Conservation (phyloP, 1,140 invertebrate genomes). For the Oedothorax gibbosus region DNA sequence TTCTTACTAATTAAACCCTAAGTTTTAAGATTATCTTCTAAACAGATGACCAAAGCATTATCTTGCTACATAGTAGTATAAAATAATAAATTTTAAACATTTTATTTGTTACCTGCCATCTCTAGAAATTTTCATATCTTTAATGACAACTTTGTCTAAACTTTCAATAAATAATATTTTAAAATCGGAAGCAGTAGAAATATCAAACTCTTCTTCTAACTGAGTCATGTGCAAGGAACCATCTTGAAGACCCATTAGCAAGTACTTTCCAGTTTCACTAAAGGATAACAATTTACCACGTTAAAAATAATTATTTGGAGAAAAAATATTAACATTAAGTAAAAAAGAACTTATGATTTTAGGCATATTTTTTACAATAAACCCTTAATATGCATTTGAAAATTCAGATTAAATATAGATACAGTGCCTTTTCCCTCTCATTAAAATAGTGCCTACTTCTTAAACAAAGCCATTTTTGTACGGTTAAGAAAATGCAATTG, state of each 20-base stretch:
- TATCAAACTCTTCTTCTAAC: conserved; percentile 68
- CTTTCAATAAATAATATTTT: conserved; percentile 7
- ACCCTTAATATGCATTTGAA: no score
- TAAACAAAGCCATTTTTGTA: no score
- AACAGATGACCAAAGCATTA: background rate
- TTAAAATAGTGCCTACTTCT: no score
- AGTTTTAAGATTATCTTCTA: background rate
- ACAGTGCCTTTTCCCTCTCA: no score
- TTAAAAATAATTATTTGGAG: background rate
- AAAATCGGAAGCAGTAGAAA: conserved; percentile 26
- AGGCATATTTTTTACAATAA: no score
- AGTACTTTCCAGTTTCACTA: conserved; percentile 73
- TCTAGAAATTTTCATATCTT: conserved; percentile 18
- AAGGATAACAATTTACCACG: background rate
- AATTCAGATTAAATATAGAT: no score
- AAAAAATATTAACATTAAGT: background rate
- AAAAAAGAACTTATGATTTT: background rate
- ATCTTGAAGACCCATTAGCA: conserved; percentile 68
- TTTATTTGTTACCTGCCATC: conserved; percentile 45
- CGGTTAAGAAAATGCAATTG: no score
- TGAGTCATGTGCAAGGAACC: conserved; percentile 46
- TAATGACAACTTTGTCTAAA: background rate
- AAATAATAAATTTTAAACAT: background rate
- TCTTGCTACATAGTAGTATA: background rate
- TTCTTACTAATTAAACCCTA: background rate